These are phyloP conservation scores for Oscheius sp. DNA, from an alignment of 2,888 invertebrate genomes.

Conservation along the genomic window DNA sequence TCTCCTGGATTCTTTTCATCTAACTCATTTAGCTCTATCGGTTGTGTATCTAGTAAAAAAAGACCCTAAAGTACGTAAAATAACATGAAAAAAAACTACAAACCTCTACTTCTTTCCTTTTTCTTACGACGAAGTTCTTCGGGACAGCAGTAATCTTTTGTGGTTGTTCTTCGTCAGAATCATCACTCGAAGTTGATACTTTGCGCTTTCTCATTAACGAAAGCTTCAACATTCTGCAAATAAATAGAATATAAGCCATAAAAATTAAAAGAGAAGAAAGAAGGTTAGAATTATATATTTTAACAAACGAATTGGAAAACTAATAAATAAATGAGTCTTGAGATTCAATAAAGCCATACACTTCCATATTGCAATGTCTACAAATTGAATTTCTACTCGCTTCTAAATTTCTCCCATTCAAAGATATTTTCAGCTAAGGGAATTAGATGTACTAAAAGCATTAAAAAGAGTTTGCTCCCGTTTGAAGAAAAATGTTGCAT, in stretches of 20 bases:
- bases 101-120: constrained; percentile 6
- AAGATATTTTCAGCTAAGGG: too few relatives aligned
- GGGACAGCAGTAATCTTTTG: constrained; percentile 20
- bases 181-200: background rate
- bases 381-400: too few relatives aligned
- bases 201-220: background rate
- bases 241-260: background rate
- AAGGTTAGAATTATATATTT: too few relatives aligned
- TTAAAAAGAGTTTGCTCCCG: too few relatives aligned
- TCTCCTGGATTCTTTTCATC: constrained; percentile 2
- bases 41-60: background rate
- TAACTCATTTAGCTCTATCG: background rate
- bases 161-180: constrained; percentile 17
- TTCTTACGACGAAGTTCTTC: background rate
- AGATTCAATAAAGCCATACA: too few relatives aligned
- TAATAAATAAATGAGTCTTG: too few relatives aligned
- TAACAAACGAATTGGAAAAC: too few relatives aligned
- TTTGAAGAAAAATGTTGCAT: too few relatives aligned
- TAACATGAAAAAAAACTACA: background rate
- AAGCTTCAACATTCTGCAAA: constrained; percentile 3
- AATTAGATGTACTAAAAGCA: too few relatives aligned
- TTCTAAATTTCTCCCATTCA: too few relatives aligned
- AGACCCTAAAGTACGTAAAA: background rate
- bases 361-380: too few relatives aligned
- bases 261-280: too few relatives aligned